phyloP scores from a whole-genome alignment of 2,113 vertebrate species.

The Chaenogobius annularis region DNA sequence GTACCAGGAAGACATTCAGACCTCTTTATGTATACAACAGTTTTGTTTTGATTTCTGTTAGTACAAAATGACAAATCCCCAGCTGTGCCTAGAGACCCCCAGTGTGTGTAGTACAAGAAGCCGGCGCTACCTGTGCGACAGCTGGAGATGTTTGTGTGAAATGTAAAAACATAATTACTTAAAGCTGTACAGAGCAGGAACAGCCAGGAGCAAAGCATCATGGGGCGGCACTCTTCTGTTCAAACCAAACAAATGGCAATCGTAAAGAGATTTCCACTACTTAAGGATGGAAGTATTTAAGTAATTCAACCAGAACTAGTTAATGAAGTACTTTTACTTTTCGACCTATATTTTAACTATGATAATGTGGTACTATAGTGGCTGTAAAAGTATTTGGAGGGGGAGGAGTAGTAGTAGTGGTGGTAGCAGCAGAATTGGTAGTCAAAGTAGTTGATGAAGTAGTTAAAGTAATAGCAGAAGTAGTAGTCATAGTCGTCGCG shows the following conservation, averaged over 20 bases:
- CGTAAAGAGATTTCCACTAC: not conserved
- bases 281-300: not conserved
- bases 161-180: slow-evolving; percentile 66
- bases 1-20: not conserved
- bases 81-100: not conserved
- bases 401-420: too few relatives aligned
- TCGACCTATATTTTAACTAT: not conserved
- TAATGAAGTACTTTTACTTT: not conserved
- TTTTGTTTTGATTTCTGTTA: slow-evolving; percentile 6
- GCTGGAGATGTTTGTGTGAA: slow-evolving; percentile 63
- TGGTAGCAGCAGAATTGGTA: too few relatives aligned
- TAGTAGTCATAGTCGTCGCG: too few relatives aligned
- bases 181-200: slow-evolving; percentile 59
- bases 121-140: slow-evolving; percentile 54
- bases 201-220: slow-evolving; percentile 34
- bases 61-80: not conserved
- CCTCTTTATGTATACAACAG: not conserved
- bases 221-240: slow-evolving; percentile 33
- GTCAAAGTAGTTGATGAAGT: too few relatives aligned
- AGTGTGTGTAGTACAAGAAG: not conserved
- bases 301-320: not conserved
- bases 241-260: slow-evolving; percentile 26
- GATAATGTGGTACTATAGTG: too few relatives aligned
- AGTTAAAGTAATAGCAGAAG: too few relatives aligned
- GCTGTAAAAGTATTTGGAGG: too few relatives aligned